Conservation (phyloP, 2,888 invertebrate species). For the Drosophila rellima region DNA sequence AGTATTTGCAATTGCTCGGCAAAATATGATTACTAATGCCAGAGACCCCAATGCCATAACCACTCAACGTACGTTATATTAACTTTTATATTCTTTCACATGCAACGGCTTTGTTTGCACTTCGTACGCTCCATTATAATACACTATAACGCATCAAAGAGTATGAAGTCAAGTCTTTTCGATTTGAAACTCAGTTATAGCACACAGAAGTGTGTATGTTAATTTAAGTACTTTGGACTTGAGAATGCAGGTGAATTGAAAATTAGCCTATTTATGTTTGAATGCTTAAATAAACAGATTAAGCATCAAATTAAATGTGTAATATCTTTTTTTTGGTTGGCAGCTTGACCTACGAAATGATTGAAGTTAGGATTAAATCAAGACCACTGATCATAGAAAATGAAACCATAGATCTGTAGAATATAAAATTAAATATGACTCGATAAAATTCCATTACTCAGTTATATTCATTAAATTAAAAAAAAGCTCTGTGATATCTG, state of each 20-base stretch:
- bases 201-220: neutral
- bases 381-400: too few species aligned
- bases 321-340: too few species aligned
- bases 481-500: neutral
- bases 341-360: too few species aligned
- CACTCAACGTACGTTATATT: conserved; percentile 62
- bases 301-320: neutral
- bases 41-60: conserved; percentile 51
- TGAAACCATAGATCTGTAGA: too few species aligned
- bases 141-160: conserved; percentile 33
- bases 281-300: neutral
- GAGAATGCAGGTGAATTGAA: neutral
- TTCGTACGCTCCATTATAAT: conserved; percentile 35
- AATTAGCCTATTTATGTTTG: neutral
- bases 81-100: conserved; percentile 56
- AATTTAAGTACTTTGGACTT: neutral
- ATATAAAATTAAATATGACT: neutral
- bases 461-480: too few species aligned
- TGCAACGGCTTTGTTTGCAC: conserved; percentile 59
- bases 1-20: conserved; percentile 72
- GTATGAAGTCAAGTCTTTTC: conserved; percentile 24
- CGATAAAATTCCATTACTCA: too few species aligned
- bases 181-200: neutral
- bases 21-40: conserved; percentile 82
- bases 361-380: too few species aligned